Evolutionary conservation across 2,888 invertebrate species (phyloP), one percentile per base, ranked within the genome.

Genomic region (Myopa testacea): DNA sequence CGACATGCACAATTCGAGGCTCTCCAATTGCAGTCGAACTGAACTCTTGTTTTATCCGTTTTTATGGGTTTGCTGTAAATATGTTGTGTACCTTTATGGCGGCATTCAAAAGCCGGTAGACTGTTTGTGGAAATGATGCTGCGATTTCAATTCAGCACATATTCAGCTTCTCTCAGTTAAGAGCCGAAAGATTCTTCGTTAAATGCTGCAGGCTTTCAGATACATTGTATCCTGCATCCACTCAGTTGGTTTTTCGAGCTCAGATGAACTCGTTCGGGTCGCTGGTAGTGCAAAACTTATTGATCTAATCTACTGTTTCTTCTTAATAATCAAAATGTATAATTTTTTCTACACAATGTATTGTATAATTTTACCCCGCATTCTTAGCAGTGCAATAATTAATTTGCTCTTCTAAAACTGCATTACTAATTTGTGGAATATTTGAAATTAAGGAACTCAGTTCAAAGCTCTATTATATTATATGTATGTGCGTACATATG

Each of bases 231-330:
- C 58, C 60, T 60, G 69, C 69, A 75, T 75, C 60, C 75, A 19
- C 65, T 76, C 65, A 76, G 76, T 76, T 76, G 70, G 63, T 65
- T 71, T 72, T 71, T 50, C 38, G 71, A 71, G 65, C 65, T 72
- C 71, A 19, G 63, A 65, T 52, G 71, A 76, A n/a, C 14, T 19
- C 50, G 38, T 76, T 76, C 71, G 71, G 55, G 37, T 68, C 62
- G 55, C 75, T 67, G 55, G 60, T 26, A 75, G 69, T 60, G 60
- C 45, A 60, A 14, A 45, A 40, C 12, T 60, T 55, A 16, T 19
- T 10, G 40, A 58, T 19, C 34, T 63, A 71, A 71, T 45, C 10
- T 26, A 63, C 38, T 63, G 37, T 55, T 70, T n/a, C 19, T 34
- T 37, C 34, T 37, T 12, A 58, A 68, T 14, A 12, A 7, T 37